Conservation (phyloP, 1,140 invertebrate species). For the Temnothorax curvispinosus region DNA sequence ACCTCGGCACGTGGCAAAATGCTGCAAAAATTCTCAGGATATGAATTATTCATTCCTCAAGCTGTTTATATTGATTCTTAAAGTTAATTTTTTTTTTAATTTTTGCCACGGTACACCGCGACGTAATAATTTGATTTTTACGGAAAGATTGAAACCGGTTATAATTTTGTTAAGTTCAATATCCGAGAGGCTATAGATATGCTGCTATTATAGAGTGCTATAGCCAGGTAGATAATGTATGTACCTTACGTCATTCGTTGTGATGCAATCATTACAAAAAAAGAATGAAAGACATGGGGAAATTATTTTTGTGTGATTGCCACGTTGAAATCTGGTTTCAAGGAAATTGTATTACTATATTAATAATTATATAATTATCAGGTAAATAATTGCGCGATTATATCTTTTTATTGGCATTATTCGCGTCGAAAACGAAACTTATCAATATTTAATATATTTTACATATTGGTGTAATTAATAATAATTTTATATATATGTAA, state of each 20-base stretch:
- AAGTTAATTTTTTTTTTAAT: neutral
- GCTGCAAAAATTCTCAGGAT: neutral
- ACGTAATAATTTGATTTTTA: constrained; percentile 7
- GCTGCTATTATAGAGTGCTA: neutral
- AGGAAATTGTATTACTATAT: neutral
- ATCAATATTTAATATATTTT: neutral
- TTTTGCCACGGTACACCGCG: neutral
- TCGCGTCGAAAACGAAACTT: neutral
- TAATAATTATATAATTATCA: constrained; percentile 10
- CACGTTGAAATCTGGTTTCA: neutral
- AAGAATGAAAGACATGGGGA: neutral
- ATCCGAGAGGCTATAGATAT: constrained; percentile 18
- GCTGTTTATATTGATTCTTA: neutral
- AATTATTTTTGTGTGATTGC: neutral
- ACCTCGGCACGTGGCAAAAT: neutral
- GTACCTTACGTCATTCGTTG: neutral
- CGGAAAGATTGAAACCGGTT: neutral
- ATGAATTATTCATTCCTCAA: neutral
- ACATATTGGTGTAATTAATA: too few species aligned
- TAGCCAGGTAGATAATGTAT: neutral
- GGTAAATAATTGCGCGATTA: neutral
- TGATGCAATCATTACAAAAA: neutral
- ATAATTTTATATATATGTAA: too few species aligned
- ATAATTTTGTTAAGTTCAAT: constrained; percentile 20
- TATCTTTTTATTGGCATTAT: neutral